A percentile compares a stretch with the other conserved stretches of the same genome.
These are phyloP conservation scores for Helicolenus hilgendorfi DNA, from an alignment of 2,797 vertebrate species.

Conservation along the genomic window DNA sequence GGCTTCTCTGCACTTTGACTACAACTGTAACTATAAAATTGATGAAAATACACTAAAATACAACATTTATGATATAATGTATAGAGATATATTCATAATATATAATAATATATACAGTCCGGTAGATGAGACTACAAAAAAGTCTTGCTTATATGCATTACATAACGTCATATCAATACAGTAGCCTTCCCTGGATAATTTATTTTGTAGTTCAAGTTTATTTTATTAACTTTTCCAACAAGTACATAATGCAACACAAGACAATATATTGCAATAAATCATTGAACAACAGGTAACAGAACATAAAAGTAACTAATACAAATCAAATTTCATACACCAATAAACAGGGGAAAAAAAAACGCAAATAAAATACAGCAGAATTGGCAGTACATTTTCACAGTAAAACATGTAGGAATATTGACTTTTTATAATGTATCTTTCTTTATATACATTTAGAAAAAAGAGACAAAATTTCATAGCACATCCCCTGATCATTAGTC, in stretches of 20 bases:
- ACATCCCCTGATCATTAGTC: too few species aligned
- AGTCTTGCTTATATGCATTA: not conserved
- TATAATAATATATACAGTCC: not conserved
- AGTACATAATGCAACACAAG: not conserved
- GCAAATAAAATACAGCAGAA: not conserved
- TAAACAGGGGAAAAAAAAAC: not conserved
- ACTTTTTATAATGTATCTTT: not conserved
- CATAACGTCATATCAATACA: not conserved
- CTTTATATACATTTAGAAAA: not conserved
- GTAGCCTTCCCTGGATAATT: not conserved
- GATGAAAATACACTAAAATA: too few species aligned
- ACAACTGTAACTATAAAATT: too few species aligned
- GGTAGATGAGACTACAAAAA: not conserved
- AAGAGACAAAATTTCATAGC: too few species aligned
- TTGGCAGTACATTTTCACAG: not conserved
- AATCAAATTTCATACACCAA: not conserved
- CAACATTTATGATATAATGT: too few species aligned
- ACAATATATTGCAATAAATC: not conserved
- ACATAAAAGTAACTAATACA: not conserved
- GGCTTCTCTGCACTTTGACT: too few species aligned
- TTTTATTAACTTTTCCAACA: not conserved
- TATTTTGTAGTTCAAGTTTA: not conserved
- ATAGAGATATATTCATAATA: too few species aligned
- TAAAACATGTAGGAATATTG: not conserved
- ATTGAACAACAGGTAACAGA: not conserved